Conservation (phyloP, 2,888 invertebrate species). For the Stenoptilia bipunctidactyla region DNA sequence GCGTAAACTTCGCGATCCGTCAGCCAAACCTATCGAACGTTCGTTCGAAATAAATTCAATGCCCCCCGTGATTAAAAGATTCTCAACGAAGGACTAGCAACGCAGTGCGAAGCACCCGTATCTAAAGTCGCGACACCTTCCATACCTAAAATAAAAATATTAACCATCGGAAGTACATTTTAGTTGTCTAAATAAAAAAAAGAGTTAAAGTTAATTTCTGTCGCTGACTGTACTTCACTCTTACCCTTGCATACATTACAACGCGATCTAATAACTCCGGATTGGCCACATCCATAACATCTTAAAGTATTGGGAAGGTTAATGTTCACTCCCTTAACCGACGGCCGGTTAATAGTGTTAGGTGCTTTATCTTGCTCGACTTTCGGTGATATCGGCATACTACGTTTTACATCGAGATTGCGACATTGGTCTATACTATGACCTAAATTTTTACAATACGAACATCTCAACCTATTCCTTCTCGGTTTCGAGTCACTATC, state of each 20-base stretch:
- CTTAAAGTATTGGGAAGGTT: too few relatives aligned
- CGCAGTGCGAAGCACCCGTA: not conserved
- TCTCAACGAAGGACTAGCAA: not conserved
- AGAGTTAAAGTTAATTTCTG: not conserved
- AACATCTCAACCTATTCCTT: too few relatives aligned
- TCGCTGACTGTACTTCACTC: not conserved
- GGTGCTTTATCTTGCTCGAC: too few relatives aligned
- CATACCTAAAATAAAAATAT: not conserved
- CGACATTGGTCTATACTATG: too few relatives aligned
- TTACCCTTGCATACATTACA: not conserved
- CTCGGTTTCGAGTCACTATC: too few relatives aligned
- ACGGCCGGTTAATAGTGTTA: too few relatives aligned
- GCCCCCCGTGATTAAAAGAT: not conserved
- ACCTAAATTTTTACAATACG: too few relatives aligned
- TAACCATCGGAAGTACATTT: not conserved
- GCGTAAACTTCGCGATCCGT: not conserved
- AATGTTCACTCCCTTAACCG: too few relatives aligned
- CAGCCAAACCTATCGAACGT: not conserved
- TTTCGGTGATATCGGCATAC: too few relatives aligned
- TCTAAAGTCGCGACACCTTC: not conserved
- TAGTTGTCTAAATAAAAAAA: not conserved
- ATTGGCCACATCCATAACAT: too few relatives aligned
- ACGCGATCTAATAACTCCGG: too few relatives aligned
- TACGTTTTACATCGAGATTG: too few relatives aligned
- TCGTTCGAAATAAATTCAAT: not conserved